Evolutionary conservation across 2,888 invertebrate genomes (phyloP), one percentile per base, ranked within the genome.

Genomic region (Cylindroiulus punctatus): DNA sequence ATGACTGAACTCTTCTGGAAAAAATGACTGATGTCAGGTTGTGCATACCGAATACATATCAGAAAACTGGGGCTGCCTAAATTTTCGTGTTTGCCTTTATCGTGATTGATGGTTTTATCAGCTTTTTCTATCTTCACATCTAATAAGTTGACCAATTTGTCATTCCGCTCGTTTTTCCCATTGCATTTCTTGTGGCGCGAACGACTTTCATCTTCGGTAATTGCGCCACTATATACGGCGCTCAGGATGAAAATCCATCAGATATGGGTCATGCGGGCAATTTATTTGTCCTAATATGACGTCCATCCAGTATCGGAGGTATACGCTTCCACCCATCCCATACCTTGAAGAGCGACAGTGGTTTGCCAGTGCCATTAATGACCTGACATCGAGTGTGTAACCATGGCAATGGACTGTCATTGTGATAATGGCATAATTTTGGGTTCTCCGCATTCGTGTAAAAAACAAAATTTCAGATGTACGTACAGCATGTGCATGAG

Each of bases 91-190:
- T 76, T 76, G 30, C 76, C 76, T 76, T 76, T 76, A 76, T 76
- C 76, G 76, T 76, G 76, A 76, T 76, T 76, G 76, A 76, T 76
- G 76, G 76, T 76, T 76, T 76, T 30, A 76, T 76, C 76, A 76
- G 76, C 76, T 76, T 76, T 76, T 76, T 76, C 76, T 76, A 76
- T 76, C 76, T 76, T 76, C 76, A 30, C 76, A 30, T 76, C 76
- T 76, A 76, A 76, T 76, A 76, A 30, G 76, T 76, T 76, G 76
- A 76, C 76, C 76, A 76, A 76, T 76, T 76, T 76, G 76, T 76
- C 76, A 76, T 76, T 76, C 76, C 76, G 30, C 30, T 76, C 76
- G 76, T 76, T 76, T 76, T 76, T 76, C 76, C 76, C 17, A 76
- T 14, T 76, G 76, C 76, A 8, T 30, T 30, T 12, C 76, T 30